Percentiles rank a stretch among this genome's conserved stretches.
Evolutionary conservation across 2,888 invertebrate species (phyloP).

Genomic region (Hanleya hanleyi): DNA sequence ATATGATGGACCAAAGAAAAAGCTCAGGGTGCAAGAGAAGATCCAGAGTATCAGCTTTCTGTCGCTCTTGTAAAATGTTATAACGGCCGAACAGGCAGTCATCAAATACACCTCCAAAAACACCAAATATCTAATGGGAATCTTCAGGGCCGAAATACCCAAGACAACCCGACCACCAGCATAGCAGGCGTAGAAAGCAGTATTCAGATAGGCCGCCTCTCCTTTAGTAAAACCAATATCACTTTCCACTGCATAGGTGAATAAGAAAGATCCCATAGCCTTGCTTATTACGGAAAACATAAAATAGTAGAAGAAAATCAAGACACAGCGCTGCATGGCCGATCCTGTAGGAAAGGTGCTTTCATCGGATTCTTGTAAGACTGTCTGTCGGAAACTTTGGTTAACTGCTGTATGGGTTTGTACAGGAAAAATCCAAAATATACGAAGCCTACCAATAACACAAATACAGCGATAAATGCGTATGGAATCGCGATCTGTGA

Average conservation of each 20-base stretch:
- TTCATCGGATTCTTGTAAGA: neutral
- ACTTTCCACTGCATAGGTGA: constrained; percentile 11
- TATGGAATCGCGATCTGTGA: constrained; percentile 32
- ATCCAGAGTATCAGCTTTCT: constrained; percentile 34
- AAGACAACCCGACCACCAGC: constrained; percentile 33
- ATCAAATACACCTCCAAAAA: constrained; percentile 32
- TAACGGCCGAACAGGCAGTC: constrained; percentile 23
- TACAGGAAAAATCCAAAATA: neutral
- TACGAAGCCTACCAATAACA: constrained; percentile 23
- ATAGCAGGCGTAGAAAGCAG: constrained; percentile 41
- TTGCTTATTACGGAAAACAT: neutral
- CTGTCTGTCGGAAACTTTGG: neutral
- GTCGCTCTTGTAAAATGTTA: constrained; percentile 33
- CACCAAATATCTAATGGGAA: constrained; percentile 25
- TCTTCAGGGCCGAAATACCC: constrained; percentile 33
- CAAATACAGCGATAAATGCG: constrained; percentile 29
- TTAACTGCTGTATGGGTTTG: neutral
- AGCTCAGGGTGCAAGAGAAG: constrained; percentile 32
- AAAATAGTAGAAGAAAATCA: neutral
- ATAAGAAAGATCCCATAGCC: neutral
- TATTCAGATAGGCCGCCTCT: constrained; percentile 41
- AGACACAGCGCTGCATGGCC: neutral
- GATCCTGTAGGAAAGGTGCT: neutral
- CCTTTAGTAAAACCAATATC: constrained; percentile 36
- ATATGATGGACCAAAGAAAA: constrained; percentile 38